Evolutionary conservation across 30 jellyfish, hydroid and myxozoan species (phyloP).

Genomic region (Hydractinia symbiolongicarpus): DNA sequence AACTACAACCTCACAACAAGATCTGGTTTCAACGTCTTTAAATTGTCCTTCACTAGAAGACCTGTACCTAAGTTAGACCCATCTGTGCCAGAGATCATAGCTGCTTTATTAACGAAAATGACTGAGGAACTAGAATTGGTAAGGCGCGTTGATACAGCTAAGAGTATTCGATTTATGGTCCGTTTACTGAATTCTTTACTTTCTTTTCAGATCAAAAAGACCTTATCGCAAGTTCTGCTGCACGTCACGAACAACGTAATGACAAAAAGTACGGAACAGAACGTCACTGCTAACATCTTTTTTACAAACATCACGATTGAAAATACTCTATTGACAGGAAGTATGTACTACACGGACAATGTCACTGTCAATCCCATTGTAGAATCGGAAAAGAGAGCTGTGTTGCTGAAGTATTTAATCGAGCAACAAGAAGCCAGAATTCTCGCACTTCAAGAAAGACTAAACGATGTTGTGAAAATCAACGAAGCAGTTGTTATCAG

Average conservation of each 20-base stretch:
- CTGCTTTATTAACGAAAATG: conserved; percentile 20
- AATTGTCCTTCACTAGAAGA: conserved; percentile 27
- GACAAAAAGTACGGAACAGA: conserved; percentile 28
- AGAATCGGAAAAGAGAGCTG: conserved; percentile 6
- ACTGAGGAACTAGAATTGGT: conserved; percentile 17
- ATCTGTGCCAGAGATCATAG: conserved; percentile 32
- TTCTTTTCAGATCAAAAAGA: conserved; percentile 17
- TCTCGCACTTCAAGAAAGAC: conserved; percentile 25
- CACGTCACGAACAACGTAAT: conserved; percentile 12
- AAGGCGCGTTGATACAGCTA: conserved; percentile 2
- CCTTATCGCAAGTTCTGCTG: conserved; percentile 6
- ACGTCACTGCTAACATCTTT: conserved; percentile 16
- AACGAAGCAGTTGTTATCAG: conserved; percentile 18
- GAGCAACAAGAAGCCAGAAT: conserved; percentile 15
- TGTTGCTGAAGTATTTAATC: not conserved
- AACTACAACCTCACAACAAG: conserved; percentile 35
- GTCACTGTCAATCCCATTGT: conserved; percentile 16
- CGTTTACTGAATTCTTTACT: not conserved
- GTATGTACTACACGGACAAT: not conserved
- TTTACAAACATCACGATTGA: not conserved
- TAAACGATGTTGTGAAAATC: conserved; percentile 42
- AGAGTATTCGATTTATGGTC: not conserved
- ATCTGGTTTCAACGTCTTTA: conserved; percentile 63
- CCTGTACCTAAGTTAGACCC: conserved; percentile 30
- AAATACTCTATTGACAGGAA: not conserved